Conservation (phyloP, 1,140 invertebrate species). For the Caerostris extrusa region DNA sequence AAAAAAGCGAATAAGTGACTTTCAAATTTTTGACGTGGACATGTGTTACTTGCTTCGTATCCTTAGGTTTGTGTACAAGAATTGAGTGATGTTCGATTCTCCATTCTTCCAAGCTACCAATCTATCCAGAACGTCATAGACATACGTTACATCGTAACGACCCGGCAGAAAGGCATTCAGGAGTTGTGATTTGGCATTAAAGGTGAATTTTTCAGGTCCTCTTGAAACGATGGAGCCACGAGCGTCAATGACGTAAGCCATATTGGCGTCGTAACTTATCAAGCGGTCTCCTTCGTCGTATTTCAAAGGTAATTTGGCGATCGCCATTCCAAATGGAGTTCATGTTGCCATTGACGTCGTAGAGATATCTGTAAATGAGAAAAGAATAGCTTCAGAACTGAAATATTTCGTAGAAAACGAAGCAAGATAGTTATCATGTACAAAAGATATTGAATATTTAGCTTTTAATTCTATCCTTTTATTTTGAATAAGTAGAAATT, state of each 20-base stretch:
- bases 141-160: constrained; percentile 94
- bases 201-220: constrained; percentile 95
- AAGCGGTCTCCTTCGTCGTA: constrained; percentile 90
- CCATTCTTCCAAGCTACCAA: constrained; percentile 93
- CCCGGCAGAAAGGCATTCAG: constrained; percentile 86
- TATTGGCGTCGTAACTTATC: constrained; percentile 77
- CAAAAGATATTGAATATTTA: too few species aligned
- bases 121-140: constrained; percentile 94
- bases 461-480: too few species aligned
- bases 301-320: constrained; percentile 89
- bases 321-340: constrained; percentile 78
- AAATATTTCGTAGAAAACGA: too few species aligned
- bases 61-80: constrained; percentile 96
- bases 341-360: constrained; percentile 97
- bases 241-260: constrained; percentile 89
- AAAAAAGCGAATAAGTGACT: constrained; percentile 90
- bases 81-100: constrained; percentile 96
- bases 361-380: constrained; percentile 93
- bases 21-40: constrained; percentile 95
- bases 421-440: too few species aligned
- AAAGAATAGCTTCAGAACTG: too few species aligned
- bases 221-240: constrained; percentile 94
- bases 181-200: constrained; percentile 94
- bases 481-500: too few species aligned
- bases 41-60: constrained; percentile 89